These are phyloP conservation scores for Ataeniobius toweri DNA, from an alignment of 2,797 vertebrate genomes.

Conservation along the genomic window DNA sequence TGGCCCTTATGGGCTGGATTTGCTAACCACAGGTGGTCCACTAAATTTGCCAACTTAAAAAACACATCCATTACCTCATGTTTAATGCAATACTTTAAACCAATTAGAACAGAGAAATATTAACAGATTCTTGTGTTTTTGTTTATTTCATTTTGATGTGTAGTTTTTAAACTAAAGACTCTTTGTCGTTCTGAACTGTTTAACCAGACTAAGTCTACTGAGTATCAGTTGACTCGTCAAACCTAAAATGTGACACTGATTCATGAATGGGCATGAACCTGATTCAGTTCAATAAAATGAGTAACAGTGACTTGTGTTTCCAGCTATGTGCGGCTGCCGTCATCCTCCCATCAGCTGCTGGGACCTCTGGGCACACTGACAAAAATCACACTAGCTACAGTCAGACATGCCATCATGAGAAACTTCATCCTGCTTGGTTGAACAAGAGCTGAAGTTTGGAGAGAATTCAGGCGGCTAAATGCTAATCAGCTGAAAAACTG, in stretches of 20 bases:
- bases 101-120: background rate
- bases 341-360: slow-evolving; percentile 55
- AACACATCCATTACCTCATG: background rate
- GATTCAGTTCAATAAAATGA: slow-evolving; percentile 7
- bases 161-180: slow-evolving; percentile 5
- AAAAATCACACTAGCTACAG: slow-evolving; percentile 57
- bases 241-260: slow-evolving; percentile 18
- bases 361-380: slow-evolving; percentile 57
- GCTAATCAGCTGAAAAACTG: background rate
- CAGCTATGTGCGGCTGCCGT: slow-evolving; percentile 56
- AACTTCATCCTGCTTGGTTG: slow-evolving; percentile 16
- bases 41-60: slow-evolving; percentile 6
- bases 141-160: background rate
- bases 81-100: background rate
- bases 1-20: background rate
- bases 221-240: slow-evolving; percentile 1
- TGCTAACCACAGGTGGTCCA: background rate
- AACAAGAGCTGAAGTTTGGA: background rate
- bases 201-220: background rate
- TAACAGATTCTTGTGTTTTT: background rate
- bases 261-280: slow-evolving; percentile 25
- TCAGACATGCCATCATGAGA: slow-evolving; percentile 36
- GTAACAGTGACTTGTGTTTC: slow-evolving; percentile 52
- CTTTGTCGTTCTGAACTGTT: background rate
- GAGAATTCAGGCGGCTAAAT: background rate